Percentiles rank a stretch among this genome's conserved stretches.
Evolutionary conservation across 2,888 invertebrate species (phyloP).

Genomic region (Himalopsyche kuldschensis): DNA sequence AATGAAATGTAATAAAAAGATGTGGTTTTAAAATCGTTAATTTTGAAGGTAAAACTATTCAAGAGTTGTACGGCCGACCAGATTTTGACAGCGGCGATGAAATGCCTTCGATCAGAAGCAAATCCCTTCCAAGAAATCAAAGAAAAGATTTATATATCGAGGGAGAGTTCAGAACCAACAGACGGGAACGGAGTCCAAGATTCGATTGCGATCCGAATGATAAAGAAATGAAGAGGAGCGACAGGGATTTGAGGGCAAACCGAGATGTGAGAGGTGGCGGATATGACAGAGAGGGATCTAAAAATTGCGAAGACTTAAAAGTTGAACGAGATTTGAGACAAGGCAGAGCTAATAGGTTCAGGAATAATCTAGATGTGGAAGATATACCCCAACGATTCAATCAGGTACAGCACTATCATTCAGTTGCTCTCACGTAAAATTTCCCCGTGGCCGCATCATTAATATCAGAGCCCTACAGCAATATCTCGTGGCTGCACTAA

Average conservation of each 20-base stretch:
- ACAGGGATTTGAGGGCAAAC: constrained; percentile 12
- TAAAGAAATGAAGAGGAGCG: constrained; percentile 1
- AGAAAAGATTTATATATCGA: constrained; percentile 41
- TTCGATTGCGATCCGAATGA: constrained; percentile 5
- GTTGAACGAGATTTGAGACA: constrained; percentile 18
- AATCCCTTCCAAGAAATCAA: constrained; percentile 52
- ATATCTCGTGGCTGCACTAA: no score
- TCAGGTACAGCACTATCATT: not conserved
- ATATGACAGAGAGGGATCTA: not conserved
- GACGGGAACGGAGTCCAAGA: constrained; percentile 34
- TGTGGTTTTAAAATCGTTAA: not conserved
- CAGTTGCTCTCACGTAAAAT: not conserved
- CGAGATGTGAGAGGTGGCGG: not conserved
- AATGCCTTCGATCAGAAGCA: constrained; percentile 48
- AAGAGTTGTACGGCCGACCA: constrained; percentile 54
- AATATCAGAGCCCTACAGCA: no score
- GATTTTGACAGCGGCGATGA: constrained; percentile 53
- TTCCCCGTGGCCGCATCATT: no score
- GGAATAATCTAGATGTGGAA: constrained; percentile 32
- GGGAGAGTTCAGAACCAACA: constrained; percentile 43
- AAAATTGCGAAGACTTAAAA: constrained; percentile 6
- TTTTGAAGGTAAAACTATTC: constrained; percentile 39
- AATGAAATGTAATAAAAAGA: no score
- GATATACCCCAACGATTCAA: constrained; percentile 2
- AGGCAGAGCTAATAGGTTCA: constrained; percentile 14